These are phyloP conservation scores for Pammene fasciana DNA, from an alignment of 2,888 invertebrate species.

Conservation along the genomic window DNA sequence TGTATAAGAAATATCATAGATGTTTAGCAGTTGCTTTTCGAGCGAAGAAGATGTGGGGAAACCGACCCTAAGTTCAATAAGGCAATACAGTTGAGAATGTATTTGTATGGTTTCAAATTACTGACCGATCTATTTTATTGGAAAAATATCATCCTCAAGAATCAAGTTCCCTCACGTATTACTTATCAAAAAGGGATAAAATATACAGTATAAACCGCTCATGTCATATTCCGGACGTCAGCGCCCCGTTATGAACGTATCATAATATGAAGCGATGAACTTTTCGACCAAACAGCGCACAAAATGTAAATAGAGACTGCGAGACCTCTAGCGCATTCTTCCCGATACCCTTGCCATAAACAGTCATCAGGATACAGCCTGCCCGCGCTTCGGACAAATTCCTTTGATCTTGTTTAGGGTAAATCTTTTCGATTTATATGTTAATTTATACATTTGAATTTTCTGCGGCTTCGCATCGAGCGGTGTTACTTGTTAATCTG, in stretches of 20 bases:
- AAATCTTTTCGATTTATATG: constrained; percentile 83
- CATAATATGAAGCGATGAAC: constrained; percentile 52
- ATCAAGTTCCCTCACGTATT: constrained; percentile 44
- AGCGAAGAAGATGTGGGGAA: no score
- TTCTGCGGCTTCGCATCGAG: constrained; percentile 64
- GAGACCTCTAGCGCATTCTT: constrained; percentile 53
- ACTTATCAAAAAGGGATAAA: constrained; percentile 47
- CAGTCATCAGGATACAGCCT: constrained; percentile 68
- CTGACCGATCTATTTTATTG: constrained; percentile 39
- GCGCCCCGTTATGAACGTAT: constrained; percentile 43
- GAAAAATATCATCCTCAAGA: constrained; percentile 37
- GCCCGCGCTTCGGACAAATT: constrained; percentile 74
- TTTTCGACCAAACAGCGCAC: constrained; percentile 56
- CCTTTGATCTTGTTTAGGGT: constrained; percentile 81
- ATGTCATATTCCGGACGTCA: constrained; percentile 46
- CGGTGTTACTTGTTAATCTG: constrained; percentile 71
- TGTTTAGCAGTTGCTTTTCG: no score
- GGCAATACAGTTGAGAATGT: constrained; percentile 2
- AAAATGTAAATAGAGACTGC: constrained; percentile 63
- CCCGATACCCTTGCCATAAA: constrained; percentile 62
- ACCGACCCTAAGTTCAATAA: constrained; percentile 10
- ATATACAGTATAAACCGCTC: constrained; percentile 45
- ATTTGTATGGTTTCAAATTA: constrained; percentile 13
- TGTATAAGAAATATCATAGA: no score
- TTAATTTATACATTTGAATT: constrained; percentile 80